phyloP scores from a whole-genome alignment of 2,113 vertebrate species.

The Ptilorrhoa leucosticta region DNA sequence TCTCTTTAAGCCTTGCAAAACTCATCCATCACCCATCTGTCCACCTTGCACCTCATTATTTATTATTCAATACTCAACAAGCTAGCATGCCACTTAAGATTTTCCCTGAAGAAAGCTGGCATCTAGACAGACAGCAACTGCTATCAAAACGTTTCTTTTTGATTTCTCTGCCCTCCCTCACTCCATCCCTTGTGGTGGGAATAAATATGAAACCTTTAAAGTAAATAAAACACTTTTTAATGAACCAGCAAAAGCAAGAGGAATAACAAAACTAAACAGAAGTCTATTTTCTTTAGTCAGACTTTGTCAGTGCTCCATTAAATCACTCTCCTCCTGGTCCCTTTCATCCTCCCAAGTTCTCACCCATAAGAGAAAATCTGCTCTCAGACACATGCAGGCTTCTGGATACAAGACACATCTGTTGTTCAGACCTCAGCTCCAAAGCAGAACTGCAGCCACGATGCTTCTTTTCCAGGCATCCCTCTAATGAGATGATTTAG shows the following conservation, averaged over 20 bases:
- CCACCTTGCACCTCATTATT: slow-evolving; percentile 58
- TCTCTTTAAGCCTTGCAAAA: slow-evolving; percentile 5
- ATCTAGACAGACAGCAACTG: slow-evolving; percentile 38
- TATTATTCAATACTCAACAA: slow-evolving; percentile 58
- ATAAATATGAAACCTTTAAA: slow-evolving; percentile 37
- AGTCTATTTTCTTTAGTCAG: slow-evolving; percentile 2
- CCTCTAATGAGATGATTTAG: not conserved
- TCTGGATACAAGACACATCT: not conserved
- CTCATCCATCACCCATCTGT: slow-evolving; percentile 57
- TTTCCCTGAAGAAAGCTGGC: slow-evolving; percentile 48
- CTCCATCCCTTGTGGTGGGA: not conserved
- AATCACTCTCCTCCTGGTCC: not conserved
- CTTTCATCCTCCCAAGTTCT: not conserved
- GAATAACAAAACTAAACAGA: not conserved
- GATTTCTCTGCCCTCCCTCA: slow-evolving; percentile 13
- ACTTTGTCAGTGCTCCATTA: not conserved
- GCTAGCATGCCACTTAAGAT: slow-evolving; percentile 30
- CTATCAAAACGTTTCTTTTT: slow-evolving; percentile 28
- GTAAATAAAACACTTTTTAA: slow-evolving; percentile 40
- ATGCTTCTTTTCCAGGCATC: not conserved
- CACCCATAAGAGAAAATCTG: not conserved
- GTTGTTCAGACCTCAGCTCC: not conserved
- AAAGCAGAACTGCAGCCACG: not conserved
- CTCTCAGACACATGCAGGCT: not conserved
- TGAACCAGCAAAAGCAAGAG: not conserved